Conservation (phyloP, 2,888 invertebrate species). For the Linnaemya vulpina region DNA sequence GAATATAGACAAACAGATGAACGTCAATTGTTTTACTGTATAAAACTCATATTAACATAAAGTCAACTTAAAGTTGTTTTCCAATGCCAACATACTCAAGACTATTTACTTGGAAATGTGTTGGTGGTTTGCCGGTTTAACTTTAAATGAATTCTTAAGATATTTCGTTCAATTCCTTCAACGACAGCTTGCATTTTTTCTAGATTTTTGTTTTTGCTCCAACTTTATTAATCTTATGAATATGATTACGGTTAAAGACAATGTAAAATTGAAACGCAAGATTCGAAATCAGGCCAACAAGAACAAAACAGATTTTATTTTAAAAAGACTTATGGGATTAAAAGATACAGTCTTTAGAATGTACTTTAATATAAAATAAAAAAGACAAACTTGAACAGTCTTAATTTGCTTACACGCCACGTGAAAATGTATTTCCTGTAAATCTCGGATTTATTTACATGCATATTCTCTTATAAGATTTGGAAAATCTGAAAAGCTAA, state of each 20-base stretch:
- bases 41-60: no score
- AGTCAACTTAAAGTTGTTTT: no score
- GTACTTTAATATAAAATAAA: not conserved
- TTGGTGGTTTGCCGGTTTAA: not conserved
- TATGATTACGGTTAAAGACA: constrained; percentile 27
- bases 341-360: constrained; percentile 12
- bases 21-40: no score
- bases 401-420: no score
- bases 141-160: constrained; percentile 31
- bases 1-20: no score
- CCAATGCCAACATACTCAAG: no score
- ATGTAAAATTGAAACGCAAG: not conserved
- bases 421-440: no score
- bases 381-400: no score
- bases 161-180: constrained; percentile 33
- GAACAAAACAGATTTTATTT: not conserved
- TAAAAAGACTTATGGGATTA: constrained; percentile 28
- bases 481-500: no score
- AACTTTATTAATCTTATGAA: constrained; percentile 22
- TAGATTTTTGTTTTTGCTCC: constrained; percentile 6
- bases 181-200: constrained; percentile 3
- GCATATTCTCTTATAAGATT: no score
- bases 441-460: no score
- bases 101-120: not conserved
- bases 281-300: not conserved